A percentile compares a stretch with the other conserved stretches of the same genome.
These are phyloP conservation scores for Varecia variegata DNA, from an alignment of 2,797 vertebrate genomes.

Conservation along the genomic window DNA sequence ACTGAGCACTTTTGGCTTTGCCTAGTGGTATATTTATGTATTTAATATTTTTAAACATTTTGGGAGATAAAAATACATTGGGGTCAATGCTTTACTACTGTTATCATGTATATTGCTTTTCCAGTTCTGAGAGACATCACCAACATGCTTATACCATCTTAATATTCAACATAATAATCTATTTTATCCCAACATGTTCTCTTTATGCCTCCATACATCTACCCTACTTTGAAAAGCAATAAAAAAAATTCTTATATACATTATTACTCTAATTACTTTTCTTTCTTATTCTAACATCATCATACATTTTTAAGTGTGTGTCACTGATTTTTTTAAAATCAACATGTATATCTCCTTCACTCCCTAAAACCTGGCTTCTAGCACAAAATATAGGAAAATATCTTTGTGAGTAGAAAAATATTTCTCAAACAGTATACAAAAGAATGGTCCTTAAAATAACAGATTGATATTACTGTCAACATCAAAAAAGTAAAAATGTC, in stretches of 20 bases:
- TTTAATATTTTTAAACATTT: not conserved
- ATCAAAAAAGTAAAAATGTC: not conserved
- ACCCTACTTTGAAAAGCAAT: not conserved
- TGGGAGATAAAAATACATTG: not conserved
- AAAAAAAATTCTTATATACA: not conserved
- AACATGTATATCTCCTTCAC: not conserved
- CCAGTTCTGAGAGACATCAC: not conserved
- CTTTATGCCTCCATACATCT: not conserved
- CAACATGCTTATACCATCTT: not conserved
- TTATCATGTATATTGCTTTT: not conserved
- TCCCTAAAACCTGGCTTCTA: not conserved
- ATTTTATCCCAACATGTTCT: not conserved
- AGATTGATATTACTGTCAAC: not conserved
- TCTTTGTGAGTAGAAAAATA: not conserved
- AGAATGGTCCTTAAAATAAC: not conserved
- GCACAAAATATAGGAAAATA: not conserved
- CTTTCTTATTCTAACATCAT: not conserved
- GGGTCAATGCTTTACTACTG: not conserved
- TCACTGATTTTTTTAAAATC: not conserved
- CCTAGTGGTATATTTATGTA: not conserved
- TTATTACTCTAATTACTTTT: not conserved
- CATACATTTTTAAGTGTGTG: not conserved
- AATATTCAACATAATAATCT: not conserved
- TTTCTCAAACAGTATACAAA: not conserved
- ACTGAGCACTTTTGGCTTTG: not conserved